Base-by-base conservation (phyloP, 1,140 invertebrate genomes). In the Solen grandis region DNA sequence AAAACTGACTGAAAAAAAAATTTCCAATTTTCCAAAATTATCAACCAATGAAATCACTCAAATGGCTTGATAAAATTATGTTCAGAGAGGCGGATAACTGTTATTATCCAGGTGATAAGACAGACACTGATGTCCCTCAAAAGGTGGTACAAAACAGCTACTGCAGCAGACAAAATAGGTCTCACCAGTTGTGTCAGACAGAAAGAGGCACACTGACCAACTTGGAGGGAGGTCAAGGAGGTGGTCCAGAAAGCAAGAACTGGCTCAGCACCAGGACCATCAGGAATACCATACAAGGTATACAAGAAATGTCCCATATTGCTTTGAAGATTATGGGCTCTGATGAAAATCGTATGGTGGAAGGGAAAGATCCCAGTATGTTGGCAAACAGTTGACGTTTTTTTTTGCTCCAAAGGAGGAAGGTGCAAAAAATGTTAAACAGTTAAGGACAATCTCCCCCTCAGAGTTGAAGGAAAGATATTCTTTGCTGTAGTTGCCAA, bases 191-290 rank as follows among this genome's bases (percentile, higher is more conserved):
- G 25, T 25, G 3, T n/a, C 2, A 29, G 38, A 69, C 16, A 3
- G 29, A 13, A 2, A 16, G 13, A 25, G 22, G 14, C 22, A 68
- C 25, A 22, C 33, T 36, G 31, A 31, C 36, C 33, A 66, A 66
- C 36, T 38, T 16, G 54, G 33, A n/a, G n/a, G 54, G 68, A 72
- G n/a, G 38, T 72, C 31, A 35, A n/a, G n/a, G 29, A 72, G 14
- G 52, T 72, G 25, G 27, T 72, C 25, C 54, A 29, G 22, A 72
- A 72, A 22, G 46, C 46, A 14, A 74, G 68, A 72, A 16, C 46
- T 36, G 16, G 36, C 5, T 72, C 52, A 33, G 52, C 50, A n/a
- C 68, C 46, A 14, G 68, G 68, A 2, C 68, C 52, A 55, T 55
- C 35, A 25, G 50, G 68, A 55, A 57, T 57, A 16, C 46, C 50